Percentiles rank a stretch among this genome's conserved stretches.
Evolutionary conservation across 2,888 invertebrate genomes (phyloP).

Genomic region (Ectropis crepuscularia): DNA sequence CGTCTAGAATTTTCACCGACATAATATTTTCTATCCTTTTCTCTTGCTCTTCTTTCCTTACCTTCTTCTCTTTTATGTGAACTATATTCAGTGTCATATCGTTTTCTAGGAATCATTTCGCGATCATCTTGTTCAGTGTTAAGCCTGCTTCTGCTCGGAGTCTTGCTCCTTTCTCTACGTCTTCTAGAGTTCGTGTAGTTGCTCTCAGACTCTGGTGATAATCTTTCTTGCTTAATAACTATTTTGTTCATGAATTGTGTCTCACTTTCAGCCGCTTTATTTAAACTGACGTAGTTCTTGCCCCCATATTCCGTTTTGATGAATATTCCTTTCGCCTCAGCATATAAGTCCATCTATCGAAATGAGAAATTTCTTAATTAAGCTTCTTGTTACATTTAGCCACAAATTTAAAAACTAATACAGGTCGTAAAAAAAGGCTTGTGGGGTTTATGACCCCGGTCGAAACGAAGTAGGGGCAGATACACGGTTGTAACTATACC

Average conservation of each 20-base stretch:
- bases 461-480: too few relatives aligned
- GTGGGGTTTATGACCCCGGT: too few relatives aligned
- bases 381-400: too few relatives aligned
- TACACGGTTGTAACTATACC: too few relatives aligned
- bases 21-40: slow-evolving; percentile 4
- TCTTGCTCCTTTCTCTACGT: slow-evolving; percentile 24
- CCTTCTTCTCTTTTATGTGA: slow-evolving; percentile 1
- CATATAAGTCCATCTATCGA: slow-evolving; percentile 61
- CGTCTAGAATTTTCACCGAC: slow-evolving; percentile 2
- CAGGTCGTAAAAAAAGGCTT: too few relatives aligned
- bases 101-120: slow-evolving; percentile 3
- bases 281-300: slow-evolving; percentile 25
- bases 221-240: slow-evolving; percentile 34
- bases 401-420: too few relatives aligned
- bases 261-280: slow-evolving; percentile 9
- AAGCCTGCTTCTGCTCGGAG: slow-evolving; percentile 13
- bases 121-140: slow-evolving; percentile 1
- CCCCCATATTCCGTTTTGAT: slow-evolving; percentile 40
- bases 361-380: not conserved
- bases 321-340: slow-evolving; percentile 40
- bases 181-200: slow-evolving; percentile 9
- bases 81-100: not conserved
- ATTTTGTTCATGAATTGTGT: not conserved
- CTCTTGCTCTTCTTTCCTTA: not conserved
- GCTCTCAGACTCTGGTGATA: slow-evolving; percentile 22